Evolutionary conservation across 2,888 invertebrate species (phyloP).

Genomic region (Biston betularia): DNA sequence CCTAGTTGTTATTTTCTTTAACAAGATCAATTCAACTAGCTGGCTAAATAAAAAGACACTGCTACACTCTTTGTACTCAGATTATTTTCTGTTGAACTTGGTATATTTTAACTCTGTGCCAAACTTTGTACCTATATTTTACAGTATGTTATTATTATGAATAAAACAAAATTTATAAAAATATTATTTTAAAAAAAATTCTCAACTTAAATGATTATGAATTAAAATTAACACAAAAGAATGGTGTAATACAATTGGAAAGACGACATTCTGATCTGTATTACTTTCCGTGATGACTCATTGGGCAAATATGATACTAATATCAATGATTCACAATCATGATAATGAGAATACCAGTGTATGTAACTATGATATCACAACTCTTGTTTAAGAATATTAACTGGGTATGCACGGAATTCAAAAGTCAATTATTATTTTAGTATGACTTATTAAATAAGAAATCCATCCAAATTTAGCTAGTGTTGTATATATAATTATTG

Average conservation of each 20-base stretch:
- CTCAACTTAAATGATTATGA: neutral
- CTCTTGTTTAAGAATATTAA: constrained; percentile 1
- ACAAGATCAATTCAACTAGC: constrained; percentile 19
- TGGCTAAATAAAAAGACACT: constrained; percentile 25
- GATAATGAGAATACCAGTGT: constrained; percentile 30
- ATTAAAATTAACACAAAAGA: neutral
- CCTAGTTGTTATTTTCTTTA: constrained; percentile 41
- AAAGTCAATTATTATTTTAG: constrained; percentile 14
- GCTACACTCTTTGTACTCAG: constrained; percentile 31
- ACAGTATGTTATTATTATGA: constrained; percentile 23
- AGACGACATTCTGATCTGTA: neutral
- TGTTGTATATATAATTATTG: constrained; percentile 16
- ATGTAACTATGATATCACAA: constrained; percentile 27
- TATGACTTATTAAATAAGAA: constrained; percentile 11
- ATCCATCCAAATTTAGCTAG: constrained; percentile 31
- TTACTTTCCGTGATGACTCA: constrained; percentile 35
- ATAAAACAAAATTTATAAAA: constrained; percentile 6
- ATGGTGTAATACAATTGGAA: constrained; percentile 1
- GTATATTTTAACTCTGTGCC: constrained; percentile 52
- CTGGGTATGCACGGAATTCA: constrained; percentile 1
- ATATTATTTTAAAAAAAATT: constrained; percentile 14
- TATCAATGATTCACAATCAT: constrained; percentile 44
- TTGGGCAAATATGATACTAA: constrained; percentile 37
- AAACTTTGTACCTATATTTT: constrained; percentile 49
- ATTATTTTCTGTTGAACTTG: constrained; percentile 31